These are phyloP conservation scores for Drosophila sulfurigaster DNA, from an alignment of 1,140 invertebrate species.

Conservation along the genomic window DNA sequence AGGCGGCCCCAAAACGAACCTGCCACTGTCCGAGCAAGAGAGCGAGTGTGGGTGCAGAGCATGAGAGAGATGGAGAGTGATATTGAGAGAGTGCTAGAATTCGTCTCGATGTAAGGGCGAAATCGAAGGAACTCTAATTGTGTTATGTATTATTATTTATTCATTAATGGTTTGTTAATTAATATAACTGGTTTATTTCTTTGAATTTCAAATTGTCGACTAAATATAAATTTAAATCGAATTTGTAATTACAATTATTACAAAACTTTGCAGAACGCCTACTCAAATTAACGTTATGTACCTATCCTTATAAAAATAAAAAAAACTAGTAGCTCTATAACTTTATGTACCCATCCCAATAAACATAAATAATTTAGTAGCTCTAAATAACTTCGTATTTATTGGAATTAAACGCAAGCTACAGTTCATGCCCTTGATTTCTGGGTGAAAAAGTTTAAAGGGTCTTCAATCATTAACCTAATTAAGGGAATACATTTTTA, in stretches of 20 bases:
- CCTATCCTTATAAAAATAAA: too few relatives aligned
- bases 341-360: too few relatives aligned
- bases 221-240: too few relatives aligned
- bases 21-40: slow-evolving; percentile 12
- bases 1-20: slow-evolving; percentile 18
- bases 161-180: too few relatives aligned
- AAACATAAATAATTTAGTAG: too few relatives aligned
- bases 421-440: slow-evolving; percentile 29
- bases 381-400: background rate
- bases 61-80: background rate
- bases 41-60: slow-evolving; percentile 41
- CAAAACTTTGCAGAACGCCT: too few relatives aligned
- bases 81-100: slow-evolving; percentile 7
- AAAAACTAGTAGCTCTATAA: too few relatives aligned
- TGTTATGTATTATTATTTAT: background rate
- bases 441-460: slow-evolving; percentile 19
- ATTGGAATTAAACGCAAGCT: background rate
- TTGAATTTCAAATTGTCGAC: too few relatives aligned
- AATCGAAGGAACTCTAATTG: background rate
- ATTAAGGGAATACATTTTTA: slow-evolving; percentile 20
- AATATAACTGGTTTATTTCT: too few relatives aligned
- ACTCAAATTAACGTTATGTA: too few relatives aligned
- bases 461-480: slow-evolving; percentile 37
- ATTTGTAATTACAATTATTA: too few relatives aligned
- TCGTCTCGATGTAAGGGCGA: background rate